Base-by-base conservation (phyloP, 2,888 invertebrate genomes). In the Machimus rusticus region DNA sequence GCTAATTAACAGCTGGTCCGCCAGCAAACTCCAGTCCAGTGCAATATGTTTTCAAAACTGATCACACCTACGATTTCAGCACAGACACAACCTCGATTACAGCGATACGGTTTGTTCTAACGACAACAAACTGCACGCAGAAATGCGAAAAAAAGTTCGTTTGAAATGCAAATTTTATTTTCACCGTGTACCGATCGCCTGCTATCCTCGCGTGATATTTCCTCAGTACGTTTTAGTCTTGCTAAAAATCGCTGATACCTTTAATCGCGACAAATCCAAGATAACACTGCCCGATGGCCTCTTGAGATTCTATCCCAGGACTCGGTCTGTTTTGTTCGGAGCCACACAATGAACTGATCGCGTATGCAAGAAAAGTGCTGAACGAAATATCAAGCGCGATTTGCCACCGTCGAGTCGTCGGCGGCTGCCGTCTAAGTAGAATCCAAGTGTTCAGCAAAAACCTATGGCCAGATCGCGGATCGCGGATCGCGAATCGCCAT, bases 321-420 rank as follows among this genome's bases (percentile, higher is more conserved):
- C 34, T 74, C 57, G 43, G 46, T 85, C 85, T 85, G 43, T 74
- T 85, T 85, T 85, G n/a, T 28, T 85, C 85, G 85, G 16, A 85
- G 74, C 14, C 85, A 85, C 74, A 39, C 85, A 85, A 85, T 74
- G 46, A 85, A 85, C 85, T 85, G 85, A 85, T 85, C 85, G 85
- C n/a, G 74, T 46, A 74, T 85, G n/a, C 85, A 74, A 74, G 74
- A 85, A 85, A 74, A 43, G 19, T 85, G 74, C 85, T 74, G 74
- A 85, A 66, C 85, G 34, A 84, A 82, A 84, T 84, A 74, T 74
- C 74, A 74, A 51, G 74, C 74, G 85, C 85, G 85, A 85, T 74
- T 85, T 85, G 85, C 74, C 85, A 74, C 74, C 43, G 74, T 51
- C 39, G 79, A n/a, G 51, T 51, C 39, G 79, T 57, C 85, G 85